Base-by-base conservation (phyloP, 2,797 vertebrate genomes). In the Eleutherodactylus coqui region DNA sequence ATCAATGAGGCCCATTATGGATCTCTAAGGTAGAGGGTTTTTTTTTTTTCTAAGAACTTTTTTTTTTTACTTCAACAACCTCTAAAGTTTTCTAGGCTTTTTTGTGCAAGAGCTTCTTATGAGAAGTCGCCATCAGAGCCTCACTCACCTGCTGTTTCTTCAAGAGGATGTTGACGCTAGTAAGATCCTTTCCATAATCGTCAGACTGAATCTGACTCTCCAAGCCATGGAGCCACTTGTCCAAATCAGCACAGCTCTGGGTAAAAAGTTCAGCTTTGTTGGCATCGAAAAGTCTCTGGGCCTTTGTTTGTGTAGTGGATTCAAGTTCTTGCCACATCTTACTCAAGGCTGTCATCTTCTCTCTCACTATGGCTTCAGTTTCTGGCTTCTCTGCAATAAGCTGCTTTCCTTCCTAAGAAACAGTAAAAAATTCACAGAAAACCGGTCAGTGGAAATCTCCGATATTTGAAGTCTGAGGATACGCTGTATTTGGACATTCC, bases 221-320 rank as follows among this genome's bases (percentile, higher is more conserved):
- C 90, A 99, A 90, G 75, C 95, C 92, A 0, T 90, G 94, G 83
- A 99, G 94, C 97, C 97, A 99, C 91, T 98, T 99, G 93, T 98
- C 98, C 55, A 99, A 92, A 90, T 99, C 97, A 21, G 98, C 96
- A 83, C 98, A 99, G 94, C 98, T 99, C 94, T 99, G 98, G 0
- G 97, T 98, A 89, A 99, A 99, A 76, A 99, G 96, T 89, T 99
- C 98, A 0, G 98, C 98, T 92, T 98, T 99, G 93, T 99, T 99
- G 84, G 98, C 98, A 69, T 99, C 98, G 0, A 99, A 99, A 91
- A 99, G 96, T 79, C 97, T 95, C 93, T 99, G 97, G 88, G 98
- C 98, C 91, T 99, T 99, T 87, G 96, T 97, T 94, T 99, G 97
- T 0, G 98, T 99, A 75, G 97, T 98, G 13, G 96, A 96, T 93